Evolutionary conservation across 2,797 vertebrate species (phyloP).

Genomic region (Danio choprae): DNA sequence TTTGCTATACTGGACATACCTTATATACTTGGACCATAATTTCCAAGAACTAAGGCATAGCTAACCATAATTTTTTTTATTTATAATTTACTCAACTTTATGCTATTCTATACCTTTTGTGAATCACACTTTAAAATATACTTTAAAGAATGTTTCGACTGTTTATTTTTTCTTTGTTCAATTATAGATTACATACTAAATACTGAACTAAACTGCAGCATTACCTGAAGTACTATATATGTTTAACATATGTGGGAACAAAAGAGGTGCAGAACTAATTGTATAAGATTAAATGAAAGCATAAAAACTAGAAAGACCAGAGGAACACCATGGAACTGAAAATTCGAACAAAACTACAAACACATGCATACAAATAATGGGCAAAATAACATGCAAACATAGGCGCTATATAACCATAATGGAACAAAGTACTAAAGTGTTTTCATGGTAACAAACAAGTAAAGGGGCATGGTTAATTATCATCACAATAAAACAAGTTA

Average conservation of each 20-base stretch:
- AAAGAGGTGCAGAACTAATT: no score
- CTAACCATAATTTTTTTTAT: neutral
- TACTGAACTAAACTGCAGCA: slow-evolving; percentile 45
- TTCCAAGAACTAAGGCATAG: neutral
- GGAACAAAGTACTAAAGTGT: no score
- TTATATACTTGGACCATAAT: neutral
- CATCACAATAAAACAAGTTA: no score
- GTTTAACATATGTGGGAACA: slow-evolving; percentile 49
- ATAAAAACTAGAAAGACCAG: no score
- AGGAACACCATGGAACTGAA: no score
- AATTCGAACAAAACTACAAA: no score
- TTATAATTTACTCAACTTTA: neutral
- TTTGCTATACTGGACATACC: neutral
- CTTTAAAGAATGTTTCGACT: neutral
- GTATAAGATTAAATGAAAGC: no score
- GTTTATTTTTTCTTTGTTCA: neutral
- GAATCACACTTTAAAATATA: neutral
- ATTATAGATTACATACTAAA: neutral
- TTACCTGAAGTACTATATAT: slow-evolving; percentile 23
- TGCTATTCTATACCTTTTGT: neutral
- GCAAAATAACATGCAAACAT: no score
- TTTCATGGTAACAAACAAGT: no score
- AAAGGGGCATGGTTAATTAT: no score
- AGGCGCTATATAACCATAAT: no score
- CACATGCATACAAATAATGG: no score